Percentiles rank a stretch among this genome's conserved stretches.
Evolutionary conservation across 2,888 invertebrate species (phyloP).

Genomic region (Phyllotreta cruciferae): DNA sequence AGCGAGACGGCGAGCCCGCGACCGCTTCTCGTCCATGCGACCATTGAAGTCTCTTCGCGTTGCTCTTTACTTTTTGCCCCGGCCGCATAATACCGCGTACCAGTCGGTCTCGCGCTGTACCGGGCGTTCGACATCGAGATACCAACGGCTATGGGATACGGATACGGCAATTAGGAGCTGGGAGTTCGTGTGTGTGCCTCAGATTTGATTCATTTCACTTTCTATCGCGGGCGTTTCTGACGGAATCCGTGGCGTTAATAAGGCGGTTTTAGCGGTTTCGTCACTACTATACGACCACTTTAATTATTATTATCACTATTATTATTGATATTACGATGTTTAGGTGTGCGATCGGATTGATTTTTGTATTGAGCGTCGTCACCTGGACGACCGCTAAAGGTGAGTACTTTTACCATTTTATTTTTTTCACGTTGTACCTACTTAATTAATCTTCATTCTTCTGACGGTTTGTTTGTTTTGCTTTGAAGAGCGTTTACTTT

Average conservation of each 20-base stretch:
- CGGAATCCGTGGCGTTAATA: conserved; percentile 1
- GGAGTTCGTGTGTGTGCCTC: conserved; percentile 37
- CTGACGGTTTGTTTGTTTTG: no score
- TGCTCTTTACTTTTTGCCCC: no score
- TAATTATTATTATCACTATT: no score
- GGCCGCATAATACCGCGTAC: no score
- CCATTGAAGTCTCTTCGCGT: conserved; percentile 35
- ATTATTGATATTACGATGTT: conserved; percentile 13
- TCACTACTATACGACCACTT: neutral
- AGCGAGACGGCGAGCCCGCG: conserved; percentile 30
- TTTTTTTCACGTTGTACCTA: no score
- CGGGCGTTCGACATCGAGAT: conserved; percentile 21
- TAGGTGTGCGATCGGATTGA: conserved; percentile 32
- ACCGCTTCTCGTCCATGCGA: conserved; percentile 37
- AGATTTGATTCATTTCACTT: conserved; percentile 44
- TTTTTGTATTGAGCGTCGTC: conserved; percentile 35
- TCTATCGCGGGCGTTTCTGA: conserved; percentile 23
- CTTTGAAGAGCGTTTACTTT: no score
- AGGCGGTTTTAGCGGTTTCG: conserved; percentile 29
- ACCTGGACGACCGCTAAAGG: conserved; percentile 38
- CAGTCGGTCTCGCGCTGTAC: conserved; percentile 33
- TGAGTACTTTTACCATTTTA: conserved; percentile 27
- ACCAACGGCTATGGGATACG: conserved; percentile 15
- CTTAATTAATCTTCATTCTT: no score
- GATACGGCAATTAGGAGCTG: conserved; percentile 42